Base-by-base conservation (phyloP, 2,113 vertebrate species). In the Notiomystis cincta region DNA sequence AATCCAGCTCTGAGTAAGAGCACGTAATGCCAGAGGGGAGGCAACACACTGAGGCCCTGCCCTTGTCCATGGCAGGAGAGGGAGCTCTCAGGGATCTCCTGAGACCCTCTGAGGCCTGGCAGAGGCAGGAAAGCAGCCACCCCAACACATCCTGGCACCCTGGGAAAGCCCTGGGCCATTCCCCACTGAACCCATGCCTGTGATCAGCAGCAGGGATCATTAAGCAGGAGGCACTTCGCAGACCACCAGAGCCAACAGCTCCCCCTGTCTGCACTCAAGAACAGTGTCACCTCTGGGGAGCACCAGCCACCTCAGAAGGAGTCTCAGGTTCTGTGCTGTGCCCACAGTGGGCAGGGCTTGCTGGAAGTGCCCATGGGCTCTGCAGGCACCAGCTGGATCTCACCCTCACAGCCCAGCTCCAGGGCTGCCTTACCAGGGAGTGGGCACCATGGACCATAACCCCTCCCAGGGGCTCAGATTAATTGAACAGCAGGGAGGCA, bases 21-120 rank as follows among this genome's bases (percentile, higher is more conserved):
- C 15, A 42, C 1, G 0, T 7, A 53, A 30, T 12, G 42, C 13
- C 23, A 33, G 8, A 27, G 22, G 8, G 14, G 23, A 56, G 0
- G 3, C 24, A 61, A 13, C 42, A 38, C 9, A 0, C 35, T 12
- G 19, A 4, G 24, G 15, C 5, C 23, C 23, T 81, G 20, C 9
- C 24, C 21, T 57, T 33, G 50, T 19, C 18, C n/a, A 69, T 0
- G 2, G 30, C 38, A 84, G 33, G 18, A 56, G 6, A n/a, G 6
- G 4, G 23, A n/a, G 5, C 12, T 53, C 31, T 18, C 3, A 0
- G 8, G 1, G 10, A 57, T 45, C 19, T 53, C 51, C 13, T 3
- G 10, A 91, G 60, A 70, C 28, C 33, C 20, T 67, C 33, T 9
- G 12, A 85, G 25, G 16, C 28, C 23, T 51, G 19, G 9, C 53